A percentile compares a stretch with the other conserved stretches of the same genome.
Evolutionary conservation across 1,140 invertebrate genomes (phyloP).

Genomic region (Drosophila albomicans): DNA sequence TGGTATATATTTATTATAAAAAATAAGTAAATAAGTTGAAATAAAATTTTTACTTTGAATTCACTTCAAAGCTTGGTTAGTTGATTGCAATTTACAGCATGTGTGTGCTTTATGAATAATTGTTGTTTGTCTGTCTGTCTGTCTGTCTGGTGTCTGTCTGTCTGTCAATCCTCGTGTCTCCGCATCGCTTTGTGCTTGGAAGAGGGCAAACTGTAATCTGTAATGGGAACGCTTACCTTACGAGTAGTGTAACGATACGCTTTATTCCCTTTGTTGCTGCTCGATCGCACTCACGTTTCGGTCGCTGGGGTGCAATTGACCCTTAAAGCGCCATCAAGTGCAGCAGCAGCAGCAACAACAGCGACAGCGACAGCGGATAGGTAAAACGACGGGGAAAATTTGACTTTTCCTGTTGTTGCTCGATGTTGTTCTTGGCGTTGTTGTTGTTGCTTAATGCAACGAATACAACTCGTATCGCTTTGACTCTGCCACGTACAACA

Average conservation of each 20-base stretch:
- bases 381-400: slow-evolving; percentile 33
- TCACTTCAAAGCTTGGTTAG: too few species aligned
- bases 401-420: slow-evolving; percentile 44
- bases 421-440: not conserved
- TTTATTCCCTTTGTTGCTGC: slow-evolving; percentile 1
- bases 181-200: not conserved
- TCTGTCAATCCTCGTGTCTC: not conserved
- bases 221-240: slow-evolving; percentile 10
- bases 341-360: not conserved
- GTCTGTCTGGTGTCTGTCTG: not conserved
- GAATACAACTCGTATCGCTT: slow-evolving; percentile 33
- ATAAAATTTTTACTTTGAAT: too few species aligned
- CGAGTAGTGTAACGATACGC: slow-evolving; percentile 2
- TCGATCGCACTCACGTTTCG: slow-evolving; percentile 23
- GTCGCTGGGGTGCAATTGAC: slow-evolving; percentile 37
- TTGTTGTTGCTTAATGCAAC: slow-evolving; percentile 36
- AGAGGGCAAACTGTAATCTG: slow-evolving; percentile 3
- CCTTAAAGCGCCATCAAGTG: slow-evolving; percentile 37
- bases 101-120: not conserved
- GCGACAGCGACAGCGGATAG: slow-evolving; percentile 8
- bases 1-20: too few species aligned
- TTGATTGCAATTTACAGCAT: too few species aligned
- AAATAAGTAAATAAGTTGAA: too few species aligned
- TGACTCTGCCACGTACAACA: slow-evolving; percentile 48
- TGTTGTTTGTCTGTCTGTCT: not conserved